A percentile compares a stretch with the other conserved stretches of the same genome.
phyloP scores from a whole-genome alignment of 2,888 invertebrate species.

The Agriopis aurantiaria region DNA sequence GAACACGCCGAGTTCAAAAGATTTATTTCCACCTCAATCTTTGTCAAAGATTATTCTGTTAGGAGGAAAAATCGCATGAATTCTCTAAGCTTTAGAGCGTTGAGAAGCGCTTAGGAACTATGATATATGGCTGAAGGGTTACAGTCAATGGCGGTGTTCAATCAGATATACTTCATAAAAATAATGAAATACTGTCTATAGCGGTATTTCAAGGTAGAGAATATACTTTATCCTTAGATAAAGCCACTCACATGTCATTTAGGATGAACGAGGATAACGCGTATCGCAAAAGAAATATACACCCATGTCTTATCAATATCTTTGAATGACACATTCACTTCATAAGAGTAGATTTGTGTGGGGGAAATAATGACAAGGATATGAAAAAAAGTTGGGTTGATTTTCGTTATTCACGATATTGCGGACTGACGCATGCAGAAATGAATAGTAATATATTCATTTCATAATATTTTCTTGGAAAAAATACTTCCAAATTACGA shows the following conservation, averaged over 20 bases:
- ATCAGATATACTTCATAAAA: slow-evolving; percentile 34
- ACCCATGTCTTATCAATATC: slow-evolving; percentile 27
- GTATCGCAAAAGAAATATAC: slow-evolving; percentile 18
- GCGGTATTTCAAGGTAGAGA: slow-evolving; percentile 11
- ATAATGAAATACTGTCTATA: slow-evolving; percentile 30
- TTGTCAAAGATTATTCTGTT: slow-evolving; percentile 48
- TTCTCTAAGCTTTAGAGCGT: slow-evolving; percentile 37
- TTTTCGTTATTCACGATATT: neutral
- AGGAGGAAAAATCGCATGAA: slow-evolving; percentile 40
- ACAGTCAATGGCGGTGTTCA: slow-evolving; percentile 27
- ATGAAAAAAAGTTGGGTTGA: slow-evolving; percentile 8
- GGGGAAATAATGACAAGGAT: slow-evolving; percentile 17
- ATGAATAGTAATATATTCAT: slow-evolving; percentile 1
- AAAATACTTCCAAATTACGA: no score
- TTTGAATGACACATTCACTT: slow-evolving; percentile 29
- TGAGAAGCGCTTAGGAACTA: slow-evolving; percentile 34
- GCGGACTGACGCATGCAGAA: neutral
- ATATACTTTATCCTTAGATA: slow-evolving; percentile 11
- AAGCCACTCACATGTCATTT: slow-evolving; percentile 18
- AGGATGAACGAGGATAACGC: slow-evolving; percentile 26
- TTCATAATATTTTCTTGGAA: neutral
- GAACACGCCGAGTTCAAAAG: slow-evolving; percentile 43
- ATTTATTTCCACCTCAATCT: slow-evolving; percentile 58
- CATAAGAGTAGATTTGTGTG: slow-evolving; percentile 21
- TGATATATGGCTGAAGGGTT: slow-evolving; percentile 37